A percentile compares a stretch with the other conserved stretches of the same genome.
Conservation (phyloP, 2,113 vertebrate genomes). For the Pluvianellus socialis region DNA sequence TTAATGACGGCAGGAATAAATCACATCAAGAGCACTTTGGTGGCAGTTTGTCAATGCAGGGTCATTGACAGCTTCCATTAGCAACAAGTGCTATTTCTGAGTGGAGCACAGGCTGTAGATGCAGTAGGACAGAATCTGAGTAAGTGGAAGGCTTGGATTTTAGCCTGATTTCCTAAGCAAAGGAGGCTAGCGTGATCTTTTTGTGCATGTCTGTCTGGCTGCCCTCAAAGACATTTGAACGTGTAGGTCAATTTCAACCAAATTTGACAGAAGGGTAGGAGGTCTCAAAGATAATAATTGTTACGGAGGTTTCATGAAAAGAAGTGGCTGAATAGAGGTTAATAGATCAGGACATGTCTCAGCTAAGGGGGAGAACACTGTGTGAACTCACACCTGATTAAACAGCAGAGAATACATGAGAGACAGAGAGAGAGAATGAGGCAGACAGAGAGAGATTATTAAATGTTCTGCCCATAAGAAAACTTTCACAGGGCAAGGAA, state of each 20-base stretch:
- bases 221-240: background rate
- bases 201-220: background rate
- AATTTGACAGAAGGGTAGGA: background rate
- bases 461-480: conserved; percentile 12
- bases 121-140: background rate
- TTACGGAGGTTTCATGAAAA: background rate
- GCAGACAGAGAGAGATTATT: background rate
- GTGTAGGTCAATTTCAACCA: conserved; percentile 5
- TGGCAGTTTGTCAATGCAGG: conserved; percentile 48
- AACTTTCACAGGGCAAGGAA: conserved; percentile 55
- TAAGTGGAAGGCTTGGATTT: background rate
- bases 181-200: background rate
- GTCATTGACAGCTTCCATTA: conserved; percentile 41
- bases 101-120: background rate
- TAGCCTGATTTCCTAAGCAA: conserved; percentile 6
- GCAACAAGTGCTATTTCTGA: conserved; percentile 47
- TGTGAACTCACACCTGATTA: conserved; percentile 59
- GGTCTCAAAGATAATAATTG: background rate
- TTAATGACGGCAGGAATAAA: conserved; percentile 65
- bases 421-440: background rate
- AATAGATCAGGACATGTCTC: conserved; percentile 2
- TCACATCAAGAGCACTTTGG: conserved; percentile 51
- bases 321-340: conserved; percentile 4
- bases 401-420: conserved; percentile 25
- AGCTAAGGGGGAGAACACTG: background rate